Evolutionary conservation across 2,797 vertebrate genomes (phyloP).

Genomic region (Morelia viridis): DNA sequence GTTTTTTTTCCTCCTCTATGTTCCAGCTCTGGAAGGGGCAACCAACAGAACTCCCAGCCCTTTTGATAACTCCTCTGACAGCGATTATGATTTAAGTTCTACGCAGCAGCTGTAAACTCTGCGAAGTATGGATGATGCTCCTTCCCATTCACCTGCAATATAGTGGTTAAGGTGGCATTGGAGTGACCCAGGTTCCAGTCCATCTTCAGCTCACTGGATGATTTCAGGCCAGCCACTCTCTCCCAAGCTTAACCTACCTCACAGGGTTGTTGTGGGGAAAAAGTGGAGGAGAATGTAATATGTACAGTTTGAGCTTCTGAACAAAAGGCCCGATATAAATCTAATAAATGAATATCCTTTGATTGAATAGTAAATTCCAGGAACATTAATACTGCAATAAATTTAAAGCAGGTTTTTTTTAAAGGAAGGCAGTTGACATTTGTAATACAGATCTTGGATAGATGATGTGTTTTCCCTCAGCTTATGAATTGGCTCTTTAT

Average conservation of each 20-base stretch:
- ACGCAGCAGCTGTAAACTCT: constrained; percentile 60
- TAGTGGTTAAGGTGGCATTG: neutral
- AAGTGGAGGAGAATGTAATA: neutral
- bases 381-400: neutral
- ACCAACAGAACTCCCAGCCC: constrained; percentile 43
- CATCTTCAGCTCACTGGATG: neutral
- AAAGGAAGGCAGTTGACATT: neutral
- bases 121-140: neutral
- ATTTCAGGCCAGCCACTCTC: neutral
- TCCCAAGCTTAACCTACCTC: neutral
- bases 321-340: neutral
- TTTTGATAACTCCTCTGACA: constrained; percentile 71
- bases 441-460: neutral
- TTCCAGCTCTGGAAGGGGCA: constrained; percentile 67
- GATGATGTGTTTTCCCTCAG: neutral
- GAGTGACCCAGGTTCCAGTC: neutral
- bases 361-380: neutral
- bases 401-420: neutral
- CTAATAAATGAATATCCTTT: neutral
- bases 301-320: neutral
- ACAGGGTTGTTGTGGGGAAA: neutral
- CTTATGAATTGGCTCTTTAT: neutral
- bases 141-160: neutral
- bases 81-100: constrained; percentile 68
- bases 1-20: neutral